These are phyloP conservation scores for Macaca mulatta DNA, from an alignment of 2,113 vertebrate species.

Conservation along the genomic window DNA sequence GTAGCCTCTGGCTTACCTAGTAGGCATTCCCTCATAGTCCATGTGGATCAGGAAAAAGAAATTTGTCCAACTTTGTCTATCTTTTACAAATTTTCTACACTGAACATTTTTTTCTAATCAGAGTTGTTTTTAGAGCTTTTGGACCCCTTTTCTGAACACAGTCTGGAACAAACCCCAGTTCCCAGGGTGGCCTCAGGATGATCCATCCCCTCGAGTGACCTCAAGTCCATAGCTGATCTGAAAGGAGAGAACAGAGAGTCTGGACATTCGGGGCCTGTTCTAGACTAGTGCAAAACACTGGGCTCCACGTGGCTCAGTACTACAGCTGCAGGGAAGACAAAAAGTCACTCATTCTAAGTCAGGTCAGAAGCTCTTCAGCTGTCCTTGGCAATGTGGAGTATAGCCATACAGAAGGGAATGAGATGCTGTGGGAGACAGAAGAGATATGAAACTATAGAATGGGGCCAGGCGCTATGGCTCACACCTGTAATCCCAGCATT, in stretches of 20 bases:
- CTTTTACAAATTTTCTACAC: neutral
- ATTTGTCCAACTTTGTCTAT: neutral
- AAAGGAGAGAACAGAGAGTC: neutral
- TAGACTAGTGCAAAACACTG: neutral
- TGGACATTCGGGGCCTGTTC: neutral
- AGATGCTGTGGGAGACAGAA: neutral
- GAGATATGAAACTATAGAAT: neutral
- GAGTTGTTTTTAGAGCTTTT: slow-evolving; percentile 52
- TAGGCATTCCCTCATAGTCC: neutral
- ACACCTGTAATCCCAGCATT: no score
- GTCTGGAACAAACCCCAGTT: slow-evolving; percentile 26
- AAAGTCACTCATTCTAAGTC: no score
- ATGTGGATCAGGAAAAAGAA: neutral
- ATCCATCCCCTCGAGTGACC: slow-evolving; percentile 10
- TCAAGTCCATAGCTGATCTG: neutral
- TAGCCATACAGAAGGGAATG: neutral
- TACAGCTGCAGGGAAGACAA: neutral
- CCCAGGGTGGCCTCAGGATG: slow-evolving; percentile 6
- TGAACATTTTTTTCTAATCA: neutral
- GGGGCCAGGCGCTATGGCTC: no score
- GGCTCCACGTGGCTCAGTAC: neutral
- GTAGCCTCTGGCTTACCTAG: slow-evolving; percentile 30
- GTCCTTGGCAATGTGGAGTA: neutral
- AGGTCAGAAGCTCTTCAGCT: neutral
- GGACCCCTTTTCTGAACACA: slow-evolving; percentile 30